These are phyloP conservation scores for Antheraea assamensis DNA, from an alignment of 2,888 invertebrate species.

Conservation along the genomic window DNA sequence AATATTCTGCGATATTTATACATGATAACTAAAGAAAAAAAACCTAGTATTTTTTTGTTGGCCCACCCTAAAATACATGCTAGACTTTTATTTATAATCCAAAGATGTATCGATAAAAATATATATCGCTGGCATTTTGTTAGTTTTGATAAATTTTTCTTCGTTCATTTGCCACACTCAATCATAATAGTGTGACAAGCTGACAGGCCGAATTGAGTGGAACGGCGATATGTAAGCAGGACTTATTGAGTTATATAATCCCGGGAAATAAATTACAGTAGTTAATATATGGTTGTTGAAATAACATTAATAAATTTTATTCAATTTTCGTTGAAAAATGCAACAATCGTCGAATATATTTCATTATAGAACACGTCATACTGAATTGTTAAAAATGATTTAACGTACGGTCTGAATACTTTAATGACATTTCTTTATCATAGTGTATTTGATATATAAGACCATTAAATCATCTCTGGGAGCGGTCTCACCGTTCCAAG, in stretches of 20 bases:
- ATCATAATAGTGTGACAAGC: conserved; percentile 16
- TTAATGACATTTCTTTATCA: too few species aligned
- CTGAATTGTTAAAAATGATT: too few species aligned
- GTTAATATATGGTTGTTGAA: neutral
- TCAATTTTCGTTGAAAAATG: neutral
- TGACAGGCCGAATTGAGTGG: conserved; percentile 20
- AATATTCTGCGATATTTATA: too few species aligned
- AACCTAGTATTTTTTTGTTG: too few species aligned
- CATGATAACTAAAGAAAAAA: too few species aligned
- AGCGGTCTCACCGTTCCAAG: too few species aligned
- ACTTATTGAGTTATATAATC: conserved; percentile 7
- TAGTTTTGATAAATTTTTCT: conserved; percentile 17
- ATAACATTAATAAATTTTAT: neutral
- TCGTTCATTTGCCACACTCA: conserved; percentile 13
- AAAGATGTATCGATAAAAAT: neutral
- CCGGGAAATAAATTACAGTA: neutral
- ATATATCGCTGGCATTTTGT: neutral
- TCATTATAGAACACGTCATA: too few species aligned
- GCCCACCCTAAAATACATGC: too few species aligned
- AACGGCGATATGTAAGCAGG: neutral
- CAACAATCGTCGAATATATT: too few species aligned
- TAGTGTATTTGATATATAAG: too few species aligned
- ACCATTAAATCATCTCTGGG: too few species aligned
- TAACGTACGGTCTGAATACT: too few species aligned
- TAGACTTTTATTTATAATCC: neutral